Evolutionary conservation across 2,888 invertebrate genomes (phyloP).

Genomic region (Seladonia tumulorum): DNA sequence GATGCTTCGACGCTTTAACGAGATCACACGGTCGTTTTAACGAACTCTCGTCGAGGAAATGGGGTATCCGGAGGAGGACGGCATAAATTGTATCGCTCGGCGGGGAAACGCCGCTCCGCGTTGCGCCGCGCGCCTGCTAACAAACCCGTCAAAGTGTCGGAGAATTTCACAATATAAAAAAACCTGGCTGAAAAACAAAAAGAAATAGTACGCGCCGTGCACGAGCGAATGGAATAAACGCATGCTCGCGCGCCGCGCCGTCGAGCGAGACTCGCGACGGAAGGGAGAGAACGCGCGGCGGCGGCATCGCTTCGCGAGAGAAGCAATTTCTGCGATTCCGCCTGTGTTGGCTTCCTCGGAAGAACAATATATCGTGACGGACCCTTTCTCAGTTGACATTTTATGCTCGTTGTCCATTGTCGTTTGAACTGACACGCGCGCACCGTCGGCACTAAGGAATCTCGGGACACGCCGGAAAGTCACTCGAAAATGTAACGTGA

Average conservation of each 20-base stretch:
- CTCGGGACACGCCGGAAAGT: constrained; percentile 24
- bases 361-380: constrained; percentile 47
- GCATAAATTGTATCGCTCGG: constrained; percentile 23
- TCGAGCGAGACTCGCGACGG: background rate
- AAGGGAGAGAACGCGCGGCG: background rate
- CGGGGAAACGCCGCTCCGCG: background rate
- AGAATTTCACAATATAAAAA: constrained; percentile 44
- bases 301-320: background rate
- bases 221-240: constrained; percentile 29
- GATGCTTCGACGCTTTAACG: constrained; percentile 58
- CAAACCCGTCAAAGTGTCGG: constrained; percentile 49
- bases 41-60: constrained; percentile 59
- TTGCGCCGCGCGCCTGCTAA: constrained; percentile 20
- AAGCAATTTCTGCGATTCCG: constrained; percentile 30
- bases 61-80: constrained; percentile 45
- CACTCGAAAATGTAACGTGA: constrained; percentile 10
- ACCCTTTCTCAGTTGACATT: constrained; percentile 24
- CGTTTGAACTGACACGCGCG: constrained; percentile 7
- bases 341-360: background rate
- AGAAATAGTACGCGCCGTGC: background rate
- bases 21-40: constrained; percentile 62
- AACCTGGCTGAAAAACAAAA: background rate
- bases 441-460: background rate
- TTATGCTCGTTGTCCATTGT: constrained; percentile 39
- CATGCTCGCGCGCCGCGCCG: constrained; percentile 15